Conservation (phyloP, 1,140 invertebrate species). For the Drosophila pandora region DNA sequence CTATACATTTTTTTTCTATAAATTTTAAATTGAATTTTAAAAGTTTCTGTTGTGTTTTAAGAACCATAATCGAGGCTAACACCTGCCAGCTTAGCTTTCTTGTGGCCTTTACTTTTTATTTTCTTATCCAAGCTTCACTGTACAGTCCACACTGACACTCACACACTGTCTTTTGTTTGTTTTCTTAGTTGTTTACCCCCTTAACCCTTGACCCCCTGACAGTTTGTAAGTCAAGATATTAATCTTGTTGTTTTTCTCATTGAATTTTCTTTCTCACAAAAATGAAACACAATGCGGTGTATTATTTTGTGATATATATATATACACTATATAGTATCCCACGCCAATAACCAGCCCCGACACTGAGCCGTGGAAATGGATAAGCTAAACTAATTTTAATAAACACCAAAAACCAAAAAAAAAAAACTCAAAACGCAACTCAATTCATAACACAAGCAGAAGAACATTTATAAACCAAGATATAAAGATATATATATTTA, state of each 20-base stretch:
- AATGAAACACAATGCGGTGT: slow-evolving; percentile 33
- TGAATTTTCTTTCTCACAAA: slow-evolving; percentile 63
- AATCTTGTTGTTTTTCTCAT: slow-evolving; percentile 76
- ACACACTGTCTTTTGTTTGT: not conserved
- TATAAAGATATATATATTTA: slow-evolving; percentile 17
- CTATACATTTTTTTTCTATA: not conserved
- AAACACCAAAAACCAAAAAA: slow-evolving; percentile 6
- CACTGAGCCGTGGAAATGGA: slow-evolving; percentile 93
- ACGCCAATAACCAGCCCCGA: slow-evolving; percentile 92
- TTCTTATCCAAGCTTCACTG: slow-evolving; percentile 5
- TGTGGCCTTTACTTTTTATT: slow-evolving; percentile 10
- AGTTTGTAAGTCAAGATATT: slow-evolving; percentile 37
- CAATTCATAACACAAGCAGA: slow-evolving; percentile 20
- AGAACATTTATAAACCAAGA: slow-evolving; percentile 16
- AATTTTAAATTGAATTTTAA: not conserved
- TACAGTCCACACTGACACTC: not conserved
- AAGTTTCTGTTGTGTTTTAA: not conserved
- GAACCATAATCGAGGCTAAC: too few species aligned
- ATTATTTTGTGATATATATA: slow-evolving; percentile 2
- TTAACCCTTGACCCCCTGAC: not conserved
- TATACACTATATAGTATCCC: slow-evolving; percentile 86
- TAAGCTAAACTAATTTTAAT: slow-evolving; percentile 81
- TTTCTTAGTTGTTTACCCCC: slow-evolving; percentile 5
- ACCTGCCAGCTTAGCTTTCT: too few species aligned
- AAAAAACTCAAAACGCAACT: slow-evolving; percentile 21